Evolutionary conservation across 2,888 invertebrate species (phyloP).

Genomic region (Drosophila merina): DNA sequence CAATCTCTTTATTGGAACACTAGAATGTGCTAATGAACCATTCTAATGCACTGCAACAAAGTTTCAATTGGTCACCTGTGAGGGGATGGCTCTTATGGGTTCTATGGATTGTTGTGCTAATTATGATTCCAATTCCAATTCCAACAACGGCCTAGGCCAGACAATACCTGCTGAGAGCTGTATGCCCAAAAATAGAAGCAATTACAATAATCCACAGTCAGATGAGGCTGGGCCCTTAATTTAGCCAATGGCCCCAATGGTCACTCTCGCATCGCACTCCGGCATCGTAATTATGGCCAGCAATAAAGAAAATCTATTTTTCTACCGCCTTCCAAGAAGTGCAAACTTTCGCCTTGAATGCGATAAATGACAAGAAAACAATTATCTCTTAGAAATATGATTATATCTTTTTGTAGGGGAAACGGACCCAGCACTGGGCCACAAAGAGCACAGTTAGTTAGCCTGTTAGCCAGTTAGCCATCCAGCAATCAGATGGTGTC

Average conservation of each 20-base stretch:
- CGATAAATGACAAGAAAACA: slow-evolving; percentile 52
- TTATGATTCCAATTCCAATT: not conserved
- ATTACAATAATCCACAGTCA: slow-evolving; percentile 31
- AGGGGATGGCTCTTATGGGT: not conserved
- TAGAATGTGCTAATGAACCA: slow-evolving; percentile 66
- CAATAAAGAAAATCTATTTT: slow-evolving; percentile 36
- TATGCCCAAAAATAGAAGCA: slow-evolving; percentile 21
- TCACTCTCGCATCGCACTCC: slow-evolving; percentile 21
- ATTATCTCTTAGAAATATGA: slow-evolving; percentile 33
- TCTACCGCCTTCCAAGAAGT: slow-evolving; percentile 21
- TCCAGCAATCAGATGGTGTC: slow-evolving; percentile 69
- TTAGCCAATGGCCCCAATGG: slow-evolving; percentile 31
- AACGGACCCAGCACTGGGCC: slow-evolving; percentile 40
- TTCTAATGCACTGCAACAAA: slow-evolving; percentile 16
- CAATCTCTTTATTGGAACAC: slow-evolving; percentile 62
- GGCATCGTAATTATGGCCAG: slow-evolving; percentile 28
- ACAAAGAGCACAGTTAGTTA: slow-evolving; percentile 47
- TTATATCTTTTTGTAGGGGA: slow-evolving; percentile 21
- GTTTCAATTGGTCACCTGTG: slow-evolving; percentile 9
- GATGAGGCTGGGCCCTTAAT: slow-evolving; percentile 29
- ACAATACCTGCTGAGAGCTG: not conserved
- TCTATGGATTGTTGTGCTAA: not conserved
- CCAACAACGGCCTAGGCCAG: not conserved
- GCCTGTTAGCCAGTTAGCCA: not conserved
- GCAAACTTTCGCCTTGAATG: slow-evolving; percentile 62